Evolutionary conservation across 2,888 invertebrate genomes (phyloP), one percentile per base, ranked within the genome.

Genomic region (Actias luna): DNA sequence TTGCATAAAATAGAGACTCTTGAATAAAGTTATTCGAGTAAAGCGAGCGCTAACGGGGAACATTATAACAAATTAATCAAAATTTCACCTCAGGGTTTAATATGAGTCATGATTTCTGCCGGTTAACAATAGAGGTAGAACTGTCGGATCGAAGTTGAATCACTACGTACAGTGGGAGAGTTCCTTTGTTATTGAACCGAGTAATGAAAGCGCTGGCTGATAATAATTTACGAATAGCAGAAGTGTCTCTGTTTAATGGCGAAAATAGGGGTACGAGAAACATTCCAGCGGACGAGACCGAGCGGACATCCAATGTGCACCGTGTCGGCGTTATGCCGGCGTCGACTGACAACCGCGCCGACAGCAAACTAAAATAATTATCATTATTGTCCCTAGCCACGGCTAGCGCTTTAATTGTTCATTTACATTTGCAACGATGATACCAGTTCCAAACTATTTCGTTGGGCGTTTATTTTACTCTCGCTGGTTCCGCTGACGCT

Each of bases 311-410:
- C 62, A 73, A 74, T 76, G 76, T 80, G 75, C 42, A 39, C 78
- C 75, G 80, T 14, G 65, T 67, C 63, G 64, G 68, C 64, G 63
- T 66, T 63, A 63, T 60, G 72, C 67, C 72, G 70, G 75, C 71
- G 78, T 66, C 83, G 86, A 84, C 82, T 88, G 90, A 89, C 89
- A 84, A 79, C 85, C 86, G 83, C 84, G 88, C 82, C 86, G 89
- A 88, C 91, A 88, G 81, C 90, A 82, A 92, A 92, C 92, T 92
- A 89, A 92, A 92, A 92, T 92, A 92, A 92, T 92, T 92, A 92
- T 92, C 87, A 90, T 92, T 89, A 91, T 91, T 91, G 92, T 90
- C 87, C 85, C 86, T 82, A 88, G 89, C 86, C 87, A 85, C 87
- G 87, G 88, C 87, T 85, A 86, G 86, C 87, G 86, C 82, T 92